phyloP scores from a whole-genome alignment of 2,888 invertebrate species.

The Saturnia japonica region DNA sequence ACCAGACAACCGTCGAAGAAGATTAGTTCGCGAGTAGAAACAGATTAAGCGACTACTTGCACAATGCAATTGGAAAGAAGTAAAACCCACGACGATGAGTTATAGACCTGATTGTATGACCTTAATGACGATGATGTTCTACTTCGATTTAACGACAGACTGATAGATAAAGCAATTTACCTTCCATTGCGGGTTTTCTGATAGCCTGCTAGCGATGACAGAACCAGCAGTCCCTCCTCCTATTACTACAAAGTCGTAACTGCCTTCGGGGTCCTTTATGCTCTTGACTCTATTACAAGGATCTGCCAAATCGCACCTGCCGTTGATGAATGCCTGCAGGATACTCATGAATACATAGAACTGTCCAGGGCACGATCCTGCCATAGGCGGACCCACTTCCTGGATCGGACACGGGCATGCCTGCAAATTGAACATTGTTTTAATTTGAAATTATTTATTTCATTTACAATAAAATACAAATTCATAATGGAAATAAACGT shows the following conservation, averaged over 20 bases:
- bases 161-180: constrained; percentile 37
- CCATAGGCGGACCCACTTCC: constrained; percentile 82
- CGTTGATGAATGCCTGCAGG: constrained; percentile 83
- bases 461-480: too few species aligned
- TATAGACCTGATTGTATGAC: background rate
- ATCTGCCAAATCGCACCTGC: constrained; percentile 81
- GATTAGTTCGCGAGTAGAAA: too few species aligned
- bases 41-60: too few species aligned
- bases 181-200: constrained; percentile 85
- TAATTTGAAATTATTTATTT: too few species aligned
- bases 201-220: constrained; percentile 84
- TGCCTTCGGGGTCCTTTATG: constrained; percentile 60
- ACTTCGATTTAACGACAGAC: background rate
- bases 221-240: constrained; percentile 86
- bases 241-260: constrained; percentile 85
- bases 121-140: background rate
- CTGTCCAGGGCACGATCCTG: constrained; percentile 81
- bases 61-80: too few species aligned
- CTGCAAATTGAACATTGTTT: constrained; percentile 43
- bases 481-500: too few species aligned
- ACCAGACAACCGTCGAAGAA: too few species aligned
- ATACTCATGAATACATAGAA: constrained; percentile 85
- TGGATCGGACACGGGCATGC: constrained; percentile 79
- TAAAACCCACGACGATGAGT: background rate
- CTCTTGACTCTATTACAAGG: constrained; percentile 82